A percentile compares a stretch with the other conserved stretches of the same genome.
Conservation (phyloP, 2,797 vertebrate species). For the Synanceia verrucosa region DNA sequence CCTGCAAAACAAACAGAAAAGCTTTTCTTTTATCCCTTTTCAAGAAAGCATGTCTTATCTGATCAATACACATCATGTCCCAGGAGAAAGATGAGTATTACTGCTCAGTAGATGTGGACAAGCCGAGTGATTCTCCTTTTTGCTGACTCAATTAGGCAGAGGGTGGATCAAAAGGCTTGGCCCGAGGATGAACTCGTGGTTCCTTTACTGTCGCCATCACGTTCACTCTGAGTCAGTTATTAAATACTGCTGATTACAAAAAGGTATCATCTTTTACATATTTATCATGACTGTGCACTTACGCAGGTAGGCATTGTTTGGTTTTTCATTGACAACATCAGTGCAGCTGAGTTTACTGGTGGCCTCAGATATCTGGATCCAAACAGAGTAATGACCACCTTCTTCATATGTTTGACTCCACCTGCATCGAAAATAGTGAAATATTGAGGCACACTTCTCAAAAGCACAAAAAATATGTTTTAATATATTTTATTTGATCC, state of each 20-base stretch:
- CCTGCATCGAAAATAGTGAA: conserved; percentile 67
- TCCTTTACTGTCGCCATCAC: conserved; percentile 9
- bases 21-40: conserved; percentile 85
- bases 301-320: conserved; percentile 76
- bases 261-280: neutral
- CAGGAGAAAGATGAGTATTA: conserved; percentile 68
- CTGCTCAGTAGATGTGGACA: conserved; percentile 59
- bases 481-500: conserved; percentile 30
- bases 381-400: conserved; percentile 80
- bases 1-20: conserved; percentile 85
- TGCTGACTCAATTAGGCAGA: conserved; percentile 71
- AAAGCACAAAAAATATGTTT: conserved; percentile 16
- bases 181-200: conserved; percentile 9
- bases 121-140: conserved; percentile 57
- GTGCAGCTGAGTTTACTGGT: conserved; percentile 59
- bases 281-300: conserved; percentile 49
- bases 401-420: conserved; percentile 80
- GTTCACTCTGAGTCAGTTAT: neutral
- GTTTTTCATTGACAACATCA: conserved; percentile 59
- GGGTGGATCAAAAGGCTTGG: conserved; percentile 57
- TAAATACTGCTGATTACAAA: neutral
- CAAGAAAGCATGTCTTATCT: conserved; percentile 75
- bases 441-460: conserved; percentile 30
- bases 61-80: conserved; percentile 80
- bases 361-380: conserved; percentile 62